These are phyloP conservation scores for Actias luna DNA, from an alignment of 2,888 invertebrate genomes.

Conservation along the genomic window DNA sequence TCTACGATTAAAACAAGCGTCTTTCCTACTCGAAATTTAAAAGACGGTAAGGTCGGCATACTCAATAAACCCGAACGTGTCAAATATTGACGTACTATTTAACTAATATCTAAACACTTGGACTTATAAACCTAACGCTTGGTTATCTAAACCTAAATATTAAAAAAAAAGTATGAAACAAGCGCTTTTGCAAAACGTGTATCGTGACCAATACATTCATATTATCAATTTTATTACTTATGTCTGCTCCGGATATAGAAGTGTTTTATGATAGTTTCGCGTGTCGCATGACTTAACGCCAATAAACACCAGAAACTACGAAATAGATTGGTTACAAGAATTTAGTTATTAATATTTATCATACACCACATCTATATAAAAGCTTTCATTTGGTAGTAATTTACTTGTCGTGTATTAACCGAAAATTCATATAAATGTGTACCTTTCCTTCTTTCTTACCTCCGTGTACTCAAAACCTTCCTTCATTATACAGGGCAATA, in stretches of 20 bases:
- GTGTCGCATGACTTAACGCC: constrained; percentile 2
- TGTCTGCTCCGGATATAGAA: constrained; percentile 7
- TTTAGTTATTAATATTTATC: background rate
- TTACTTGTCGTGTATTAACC: too few species aligned
- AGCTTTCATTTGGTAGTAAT: too few species aligned
- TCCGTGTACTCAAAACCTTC: too few species aligned
- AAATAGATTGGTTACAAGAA: background rate
- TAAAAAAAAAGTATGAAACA: background rate
- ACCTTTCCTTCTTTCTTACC: too few species aligned
- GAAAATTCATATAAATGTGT: too few species aligned
- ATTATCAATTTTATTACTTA: constrained; percentile 16
- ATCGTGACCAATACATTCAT: constrained; percentile 13
- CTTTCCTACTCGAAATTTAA: too few species aligned
- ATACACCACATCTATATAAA: background rate
- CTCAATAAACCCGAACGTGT: too few species aligned
- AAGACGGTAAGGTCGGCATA: too few species aligned
- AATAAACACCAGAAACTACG: background rate
- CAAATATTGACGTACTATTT: too few species aligned
- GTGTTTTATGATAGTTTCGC: constrained; percentile 10
- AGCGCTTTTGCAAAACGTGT: background rate
- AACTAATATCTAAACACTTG: too few species aligned
- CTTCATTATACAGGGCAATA: too few species aligned
- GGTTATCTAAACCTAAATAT: background rate
- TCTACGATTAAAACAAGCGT: too few species aligned
- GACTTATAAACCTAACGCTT: background rate